A percentile compares a stretch with the other conserved stretches of the same genome.
phyloP scores from a whole-genome alignment of 2,113 vertebrate species.

The Anser brachyrhynchus region DNA sequence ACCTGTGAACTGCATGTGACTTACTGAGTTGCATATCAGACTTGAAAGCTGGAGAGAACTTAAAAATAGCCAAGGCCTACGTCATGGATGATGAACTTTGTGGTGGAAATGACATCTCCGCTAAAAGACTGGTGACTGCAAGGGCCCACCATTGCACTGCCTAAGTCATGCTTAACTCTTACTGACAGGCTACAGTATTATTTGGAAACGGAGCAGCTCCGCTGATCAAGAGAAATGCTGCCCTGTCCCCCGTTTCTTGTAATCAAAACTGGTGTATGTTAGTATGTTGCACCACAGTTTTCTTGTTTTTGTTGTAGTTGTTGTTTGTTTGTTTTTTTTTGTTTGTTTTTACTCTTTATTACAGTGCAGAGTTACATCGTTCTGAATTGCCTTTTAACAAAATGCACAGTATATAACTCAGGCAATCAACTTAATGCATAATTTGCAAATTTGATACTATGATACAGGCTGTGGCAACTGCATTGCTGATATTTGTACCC shows the following conservation, averaged over 20 bases:
- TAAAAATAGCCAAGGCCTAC: not conserved
- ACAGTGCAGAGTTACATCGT: not conserved
- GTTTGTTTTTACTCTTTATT: not conserved
- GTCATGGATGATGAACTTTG: not conserved
- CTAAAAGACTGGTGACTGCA: not conserved
- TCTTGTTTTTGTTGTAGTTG: not conserved
- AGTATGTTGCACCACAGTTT: not conserved
- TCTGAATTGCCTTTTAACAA: not conserved
- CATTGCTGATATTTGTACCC: not conserved
- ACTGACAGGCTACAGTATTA: not conserved
- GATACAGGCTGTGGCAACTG: not conserved
- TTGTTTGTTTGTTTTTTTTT: not conserved
- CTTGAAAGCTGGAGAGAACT: conserved; percentile 2
- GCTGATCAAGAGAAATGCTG: not conserved
- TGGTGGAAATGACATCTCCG: not conserved
- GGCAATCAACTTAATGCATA: not conserved
- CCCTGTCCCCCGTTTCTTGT: not conserved
- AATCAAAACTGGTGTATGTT: not conserved
- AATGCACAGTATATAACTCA: not conserved
- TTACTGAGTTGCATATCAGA: fast-evolving
- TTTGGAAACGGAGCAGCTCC: not conserved
- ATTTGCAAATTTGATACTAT: not conserved
- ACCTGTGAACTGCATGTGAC: not conserved
- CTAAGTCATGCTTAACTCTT: not conserved
- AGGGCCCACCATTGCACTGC: not conserved